These are phyloP conservation scores for Premnoplex brunnescens DNA, from an alignment of 2,797 vertebrate species.

Conservation along the genomic window DNA sequence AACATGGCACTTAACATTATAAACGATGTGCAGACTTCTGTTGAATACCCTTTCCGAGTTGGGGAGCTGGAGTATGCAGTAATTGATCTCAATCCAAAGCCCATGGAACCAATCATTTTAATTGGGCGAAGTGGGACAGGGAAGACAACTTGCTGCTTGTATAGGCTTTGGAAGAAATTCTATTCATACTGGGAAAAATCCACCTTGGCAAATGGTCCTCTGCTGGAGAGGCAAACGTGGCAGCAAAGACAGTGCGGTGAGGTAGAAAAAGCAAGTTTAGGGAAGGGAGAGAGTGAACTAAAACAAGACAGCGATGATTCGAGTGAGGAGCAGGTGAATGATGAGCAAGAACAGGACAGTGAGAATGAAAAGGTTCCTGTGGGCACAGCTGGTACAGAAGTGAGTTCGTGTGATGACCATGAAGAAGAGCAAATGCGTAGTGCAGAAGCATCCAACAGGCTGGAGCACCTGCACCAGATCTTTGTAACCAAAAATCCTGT, in stretches of 20 bases:
- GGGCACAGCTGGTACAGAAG: background rate
- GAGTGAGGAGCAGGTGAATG: background rate
- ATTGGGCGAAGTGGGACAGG: constrained; percentile 83
- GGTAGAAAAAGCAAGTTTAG: background rate
- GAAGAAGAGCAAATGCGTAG: background rate
- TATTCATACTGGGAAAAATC: constrained; percentile 79
- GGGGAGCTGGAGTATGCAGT: constrained; percentile 80
- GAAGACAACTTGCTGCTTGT: constrained; percentile 83
- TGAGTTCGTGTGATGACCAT: background rate
- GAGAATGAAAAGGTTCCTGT: background rate
- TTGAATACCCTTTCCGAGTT: constrained; percentile 83
- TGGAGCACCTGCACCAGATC: constrained; percentile 81
- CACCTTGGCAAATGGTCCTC: constrained; percentile 64
- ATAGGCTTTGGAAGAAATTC: constrained; percentile 82
- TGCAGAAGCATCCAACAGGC: background rate
- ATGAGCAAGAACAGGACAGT: background rate
- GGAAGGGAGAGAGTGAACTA: background rate
- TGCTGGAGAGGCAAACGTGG: constrained; percentile 74
- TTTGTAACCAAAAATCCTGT: constrained; percentile 84
- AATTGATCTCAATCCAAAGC: constrained; percentile 79
- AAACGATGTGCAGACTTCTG: constrained; percentile 69
- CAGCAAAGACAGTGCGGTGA: constrained; percentile 45
- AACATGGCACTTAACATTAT: constrained; percentile 83
- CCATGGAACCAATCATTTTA: constrained; percentile 80
- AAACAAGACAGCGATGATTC: background rate